Base-by-base conservation (phyloP, 2,113 vertebrate species). In the Rallus limicola region DNA sequence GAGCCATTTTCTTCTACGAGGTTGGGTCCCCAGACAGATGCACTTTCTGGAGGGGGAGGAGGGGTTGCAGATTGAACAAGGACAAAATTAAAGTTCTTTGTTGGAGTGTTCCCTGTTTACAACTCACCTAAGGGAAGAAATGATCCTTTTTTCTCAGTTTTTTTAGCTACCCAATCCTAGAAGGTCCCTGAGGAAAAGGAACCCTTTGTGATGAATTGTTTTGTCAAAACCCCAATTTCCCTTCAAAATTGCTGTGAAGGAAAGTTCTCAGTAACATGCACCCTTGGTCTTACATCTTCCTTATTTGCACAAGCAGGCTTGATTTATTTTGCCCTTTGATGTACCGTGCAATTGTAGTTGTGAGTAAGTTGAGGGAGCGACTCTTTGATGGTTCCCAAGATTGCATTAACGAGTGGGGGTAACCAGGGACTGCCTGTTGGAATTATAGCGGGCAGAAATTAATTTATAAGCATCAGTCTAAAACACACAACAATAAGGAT, bases 291-390 rank as follows among this genome's bases (percentile, higher is more conserved):
- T 62, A 28, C 24, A 72, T 83, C 71, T 42, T 50, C 82, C 63
- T 96, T 81, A 46, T 90, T 95, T 94, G 68, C 92, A 65, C 82
- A 74, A 86, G 44, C 36, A 63, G 71, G 20, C 42, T 46, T 83
- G 60, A 84, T 94, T 93, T 86, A 78, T 94, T 90, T 90, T 88
- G 68, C 76, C 88, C 68, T 92, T 94, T 90, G 64, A 92, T 93
- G 82, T 74, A 15, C 67, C 0, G 0, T 81, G 46, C 60, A 67
- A 13, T 53, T 25, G 4, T 6, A 2, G 55, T 48, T 83, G 53
- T 60, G 60, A 86, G 6, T 58, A 74, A 88, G 80, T 67, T 70
- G 76, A 70, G 68, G 82, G 72, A 93, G 56, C 7, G 4, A 46
- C 19, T 83, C 76, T 88, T 62, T 69, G 85, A 82, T 88, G 68